Conservation (phyloP, 2,797 vertebrate species). For the Halcyon badia region DNA sequence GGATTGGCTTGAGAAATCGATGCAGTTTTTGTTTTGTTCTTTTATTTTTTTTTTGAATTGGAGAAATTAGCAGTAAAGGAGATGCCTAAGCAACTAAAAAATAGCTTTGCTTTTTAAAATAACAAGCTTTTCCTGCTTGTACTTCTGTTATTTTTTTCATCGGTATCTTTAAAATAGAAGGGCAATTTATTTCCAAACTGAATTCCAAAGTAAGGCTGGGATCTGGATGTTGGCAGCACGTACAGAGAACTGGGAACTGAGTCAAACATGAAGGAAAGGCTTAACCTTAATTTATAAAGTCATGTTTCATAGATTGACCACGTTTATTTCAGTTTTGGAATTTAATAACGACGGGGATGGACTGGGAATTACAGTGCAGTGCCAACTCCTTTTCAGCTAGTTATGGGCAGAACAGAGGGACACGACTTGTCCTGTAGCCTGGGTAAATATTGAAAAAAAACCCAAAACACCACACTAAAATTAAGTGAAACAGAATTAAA, state of each 20-base stretch:
- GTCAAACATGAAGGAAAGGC: not conserved
- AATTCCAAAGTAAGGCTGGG: not conserved
- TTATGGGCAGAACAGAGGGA: not conserved
- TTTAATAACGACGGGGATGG: not conserved
- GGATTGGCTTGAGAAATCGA: not conserved
- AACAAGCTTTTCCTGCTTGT: not conserved
- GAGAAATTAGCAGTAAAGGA: not conserved
- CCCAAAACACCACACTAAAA: no score
- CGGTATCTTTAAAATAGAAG: not conserved
- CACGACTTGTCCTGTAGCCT: not conserved
- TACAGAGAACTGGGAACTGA: not conserved
- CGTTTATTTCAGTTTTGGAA: not conserved
- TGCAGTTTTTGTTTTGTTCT: not conserved
- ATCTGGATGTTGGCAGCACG: not conserved
- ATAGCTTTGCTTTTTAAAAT: not conserved
- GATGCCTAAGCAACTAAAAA: not conserved
- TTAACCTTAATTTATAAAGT: not conserved
- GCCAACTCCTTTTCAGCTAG: not conserved
- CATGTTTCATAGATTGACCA: rapidly evolving
- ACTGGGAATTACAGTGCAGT: not conserved
- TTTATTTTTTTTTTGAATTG: not conserved
- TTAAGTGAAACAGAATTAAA: not conserved
- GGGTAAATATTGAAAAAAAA: no score
- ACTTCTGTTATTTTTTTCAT: not conserved
- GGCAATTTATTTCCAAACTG: not conserved